Percentiles rank a stretch among this genome's conserved stretches.
Evolutionary conservation across 1,140 invertebrate species (phyloP).

Genomic region (Condylostylus longicornis): DNA sequence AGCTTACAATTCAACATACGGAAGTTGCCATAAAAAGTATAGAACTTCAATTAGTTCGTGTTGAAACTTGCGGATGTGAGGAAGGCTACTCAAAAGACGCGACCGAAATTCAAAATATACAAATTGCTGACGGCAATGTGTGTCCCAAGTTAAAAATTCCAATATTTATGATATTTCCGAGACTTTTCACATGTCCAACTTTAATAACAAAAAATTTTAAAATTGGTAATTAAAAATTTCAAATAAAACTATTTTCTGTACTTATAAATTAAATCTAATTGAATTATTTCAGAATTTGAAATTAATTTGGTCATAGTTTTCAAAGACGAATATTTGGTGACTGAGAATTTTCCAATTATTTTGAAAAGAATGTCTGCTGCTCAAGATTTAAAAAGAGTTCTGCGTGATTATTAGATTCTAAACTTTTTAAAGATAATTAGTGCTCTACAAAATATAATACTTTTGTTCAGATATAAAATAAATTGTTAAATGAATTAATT

Average conservation of each 20-base stretch:
- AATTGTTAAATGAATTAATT: no score
- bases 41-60: conserved; percentile 84
- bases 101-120: conserved; percentile 95
- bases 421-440: no score
- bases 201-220: conserved; percentile 85
- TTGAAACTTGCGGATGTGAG: conserved; percentile 90
- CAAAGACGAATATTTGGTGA: conserved; percentile 82
- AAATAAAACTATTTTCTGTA: not conserved
- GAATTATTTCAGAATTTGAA: conserved; percentile 78
- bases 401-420: no score
- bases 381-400: not conserved
- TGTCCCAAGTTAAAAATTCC: conserved; percentile 66
- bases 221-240: conserved; percentile 54
- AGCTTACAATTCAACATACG: conserved; percentile 58
- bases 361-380: conserved; percentile 12
- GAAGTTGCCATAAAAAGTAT: conserved; percentile 77
- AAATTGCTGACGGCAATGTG: conserved; percentile 88
- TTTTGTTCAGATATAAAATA: no score
- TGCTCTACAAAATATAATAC: no score
- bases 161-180: conserved; percentile 89
- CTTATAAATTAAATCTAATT: conserved; percentile 9
- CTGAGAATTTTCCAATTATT: conserved; percentile 74
- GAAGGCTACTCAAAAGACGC: conserved; percentile 91
- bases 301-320: conserved; percentile 87
- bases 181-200: conserved; percentile 90